phyloP scores from a whole-genome alignment of 2,888 invertebrate species.

The Leptopilina syphax region DNA sequence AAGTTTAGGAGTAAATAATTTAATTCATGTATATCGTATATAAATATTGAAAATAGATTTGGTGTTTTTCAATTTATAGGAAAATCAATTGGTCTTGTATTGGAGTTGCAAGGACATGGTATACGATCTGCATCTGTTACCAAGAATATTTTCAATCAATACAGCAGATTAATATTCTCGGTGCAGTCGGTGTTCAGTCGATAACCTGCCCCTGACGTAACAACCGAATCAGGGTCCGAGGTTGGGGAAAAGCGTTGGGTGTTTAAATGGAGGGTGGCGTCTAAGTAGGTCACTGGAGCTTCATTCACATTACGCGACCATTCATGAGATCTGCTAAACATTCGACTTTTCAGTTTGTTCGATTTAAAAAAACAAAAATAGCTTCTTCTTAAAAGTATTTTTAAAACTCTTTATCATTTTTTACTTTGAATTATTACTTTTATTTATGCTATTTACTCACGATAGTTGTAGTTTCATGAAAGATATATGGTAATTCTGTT shows the following conservation, averaged over 20 bases:
- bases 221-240: conserved; percentile 51
- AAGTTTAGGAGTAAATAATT: too few relatives aligned
- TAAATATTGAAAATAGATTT: not conserved
- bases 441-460: too few relatives aligned
- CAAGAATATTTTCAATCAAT: conserved; percentile 63
- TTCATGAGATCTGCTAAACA: conserved; percentile 76
- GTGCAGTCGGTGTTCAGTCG: conserved; percentile 64
- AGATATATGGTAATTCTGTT: too few relatives aligned
- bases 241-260: conserved; percentile 56
- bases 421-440: too few relatives aligned
- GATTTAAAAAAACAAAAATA: not conserved
- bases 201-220: conserved; percentile 73
- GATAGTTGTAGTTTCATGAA: too few relatives aligned
- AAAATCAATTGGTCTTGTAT: conserved; percentile 17
- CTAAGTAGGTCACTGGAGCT: conserved; percentile 76
- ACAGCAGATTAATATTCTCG: conserved; percentile 66
- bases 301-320: conserved; percentile 77
- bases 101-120: not conserved
- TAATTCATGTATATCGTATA: not conserved
- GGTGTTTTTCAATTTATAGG: not conserved
- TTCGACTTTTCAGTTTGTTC: conserved; percentile 67
- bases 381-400: conserved; percentile 22
- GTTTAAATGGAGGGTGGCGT: conserved; percentile 63
- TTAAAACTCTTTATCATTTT: too few relatives aligned
- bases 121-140: conserved; percentile 28